Evolutionary conservation across 2,888 invertebrate species (phyloP).

Genomic region (Drosophila neotestacea): DNA sequence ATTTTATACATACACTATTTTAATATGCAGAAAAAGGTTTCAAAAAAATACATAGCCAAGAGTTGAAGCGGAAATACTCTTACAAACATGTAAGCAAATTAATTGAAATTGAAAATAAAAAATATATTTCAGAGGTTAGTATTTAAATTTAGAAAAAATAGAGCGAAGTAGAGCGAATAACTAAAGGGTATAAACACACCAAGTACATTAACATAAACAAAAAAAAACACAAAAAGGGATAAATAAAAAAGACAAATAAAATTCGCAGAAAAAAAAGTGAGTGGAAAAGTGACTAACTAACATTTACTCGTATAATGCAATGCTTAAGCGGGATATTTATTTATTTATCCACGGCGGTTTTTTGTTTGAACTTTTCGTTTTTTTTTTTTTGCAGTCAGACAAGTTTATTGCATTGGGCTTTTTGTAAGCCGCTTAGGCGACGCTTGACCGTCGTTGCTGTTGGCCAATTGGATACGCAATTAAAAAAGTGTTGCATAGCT

Average conservation of each 20-base stretch:
- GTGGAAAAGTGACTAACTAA: slow-evolving; percentile 33
- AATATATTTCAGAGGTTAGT: too few species aligned
- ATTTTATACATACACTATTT: neutral
- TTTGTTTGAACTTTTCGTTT: slow-evolving; percentile 2
- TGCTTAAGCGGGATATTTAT: slow-evolving; percentile 56
- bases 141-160: neutral
- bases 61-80: neutral
- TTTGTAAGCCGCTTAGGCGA: slow-evolving; percentile 67
- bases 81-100: neutral
- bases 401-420: slow-evolving; percentile 42
- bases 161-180: neutral
- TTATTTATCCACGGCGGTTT: slow-evolving; percentile 50
- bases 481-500: slow-evolving; percentile 64
- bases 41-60: neutral
- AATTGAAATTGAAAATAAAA: neutral
- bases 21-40: neutral
- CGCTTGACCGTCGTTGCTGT: slow-evolving; percentile 26
- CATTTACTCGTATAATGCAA: slow-evolving; percentile 46
- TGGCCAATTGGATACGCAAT: slow-evolving; percentile 59
- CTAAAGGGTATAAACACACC: neutral
- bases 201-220: neutral
- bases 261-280: neutral
- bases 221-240: neutral
- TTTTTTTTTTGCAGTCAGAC: slow-evolving; percentile 18
- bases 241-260: neutral